Evolutionary conservation across 1,140 invertebrate genomes (phyloP).

Genomic region (Rhopalosiphum maidis): DNA sequence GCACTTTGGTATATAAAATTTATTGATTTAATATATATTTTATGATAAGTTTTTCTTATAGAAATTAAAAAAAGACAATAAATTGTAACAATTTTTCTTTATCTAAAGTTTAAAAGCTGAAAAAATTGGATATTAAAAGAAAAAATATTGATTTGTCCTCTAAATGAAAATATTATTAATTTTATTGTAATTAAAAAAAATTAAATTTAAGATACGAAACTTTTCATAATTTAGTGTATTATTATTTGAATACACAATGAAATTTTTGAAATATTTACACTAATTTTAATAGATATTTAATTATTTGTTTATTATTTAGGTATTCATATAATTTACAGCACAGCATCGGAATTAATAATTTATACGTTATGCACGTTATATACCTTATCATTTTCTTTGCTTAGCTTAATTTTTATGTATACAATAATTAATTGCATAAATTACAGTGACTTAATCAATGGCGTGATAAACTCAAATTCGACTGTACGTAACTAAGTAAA

Average conservation of each 20-base stretch:
- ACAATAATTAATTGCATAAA: neutral
- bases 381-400: neutral
- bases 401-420: neutral
- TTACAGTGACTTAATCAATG: neutral
- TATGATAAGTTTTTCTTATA: rapidly evolving
- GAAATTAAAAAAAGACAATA: neutral
- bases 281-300: neutral
- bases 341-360: neutral
- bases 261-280: neutral
- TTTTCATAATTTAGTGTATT: neutral
- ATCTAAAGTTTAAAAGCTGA: neutral
- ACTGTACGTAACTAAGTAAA: neutral
- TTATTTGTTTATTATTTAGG: neutral
- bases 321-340: neutral
- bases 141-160: neutral
- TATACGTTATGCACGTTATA: neutral
- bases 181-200: neutral
- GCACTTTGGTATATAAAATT: too few relatives aligned
- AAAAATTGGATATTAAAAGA: neutral
- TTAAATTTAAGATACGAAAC: too few relatives aligned
- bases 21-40: neutral
- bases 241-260: neutral
- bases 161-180: neutral
- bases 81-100: neutral
- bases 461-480: neutral